Evolutionary conservation across 2,113 vertebrate species (phyloP).

Genomic region (Nannospalax galili): DNA sequence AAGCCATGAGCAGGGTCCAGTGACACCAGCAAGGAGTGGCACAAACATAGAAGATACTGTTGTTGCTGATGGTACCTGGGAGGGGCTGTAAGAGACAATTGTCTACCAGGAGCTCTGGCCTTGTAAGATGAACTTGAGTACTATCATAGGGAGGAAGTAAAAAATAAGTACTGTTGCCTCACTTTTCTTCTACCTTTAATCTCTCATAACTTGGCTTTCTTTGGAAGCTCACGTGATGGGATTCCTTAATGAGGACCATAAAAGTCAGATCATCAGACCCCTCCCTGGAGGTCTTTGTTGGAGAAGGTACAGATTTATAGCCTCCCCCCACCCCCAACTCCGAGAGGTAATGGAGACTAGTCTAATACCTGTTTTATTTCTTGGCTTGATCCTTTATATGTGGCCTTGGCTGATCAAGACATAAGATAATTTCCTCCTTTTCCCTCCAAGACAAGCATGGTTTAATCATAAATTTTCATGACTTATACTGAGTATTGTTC

Average conservation of each 20-base stretch:
- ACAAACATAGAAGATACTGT: background rate
- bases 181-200: background rate
- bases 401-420: slow-evolving; percentile 10
- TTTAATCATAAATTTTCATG: background rate
- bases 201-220: background rate
- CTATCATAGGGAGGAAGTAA: background rate
- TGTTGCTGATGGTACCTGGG: no score
- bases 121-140: background rate
- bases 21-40: background rate
- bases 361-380: background rate
- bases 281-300: background rate
- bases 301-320: background rate
- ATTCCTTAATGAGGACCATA: background rate
- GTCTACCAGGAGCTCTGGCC: background rate
- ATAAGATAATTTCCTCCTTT: background rate
- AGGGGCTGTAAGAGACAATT: background rate
- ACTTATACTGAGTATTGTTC: background rate
- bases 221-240: background rate
- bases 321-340: background rate
- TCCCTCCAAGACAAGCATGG: background rate
- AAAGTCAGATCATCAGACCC: background rate
- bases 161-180: background rate
- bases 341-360: background rate
- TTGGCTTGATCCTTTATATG: slow-evolving; percentile 11
- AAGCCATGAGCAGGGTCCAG: background rate